A percentile compares a stretch with the other conserved stretches of the same genome.
Conservation (phyloP, 2,888 invertebrate genomes). For the Nebria salina region DNA sequence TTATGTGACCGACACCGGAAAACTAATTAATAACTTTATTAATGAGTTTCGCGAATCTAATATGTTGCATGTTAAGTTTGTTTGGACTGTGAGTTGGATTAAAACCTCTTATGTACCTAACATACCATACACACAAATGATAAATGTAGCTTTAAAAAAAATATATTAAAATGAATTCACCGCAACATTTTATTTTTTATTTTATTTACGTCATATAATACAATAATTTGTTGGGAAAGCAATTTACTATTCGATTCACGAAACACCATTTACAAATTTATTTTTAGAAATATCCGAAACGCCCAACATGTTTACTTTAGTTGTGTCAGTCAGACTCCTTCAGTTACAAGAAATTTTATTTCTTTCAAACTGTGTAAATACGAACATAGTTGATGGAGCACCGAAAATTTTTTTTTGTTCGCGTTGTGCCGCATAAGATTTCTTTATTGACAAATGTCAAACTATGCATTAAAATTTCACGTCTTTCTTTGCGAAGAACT, state of each 20-base stretch:
- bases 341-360: slow-evolving; percentile 37
- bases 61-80: slow-evolving; percentile 14
- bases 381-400: neutral
- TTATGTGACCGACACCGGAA: slow-evolving; percentile 24
- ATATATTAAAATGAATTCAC: too few species aligned
- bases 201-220: neutral
- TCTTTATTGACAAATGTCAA: slow-evolving; percentile 42
- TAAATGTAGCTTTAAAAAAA: too few species aligned
- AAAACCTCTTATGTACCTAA: neutral
- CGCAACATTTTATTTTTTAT: too few species aligned
- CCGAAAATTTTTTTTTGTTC: too few species aligned
- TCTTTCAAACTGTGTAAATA: slow-evolving; percentile 40
- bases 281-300: neutral
- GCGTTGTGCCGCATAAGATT: neutral
- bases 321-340: neutral
- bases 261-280: neutral
- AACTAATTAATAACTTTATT: slow-evolving; percentile 46
- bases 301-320: neutral
- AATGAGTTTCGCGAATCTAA: slow-evolving; percentile 32
- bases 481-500: slow-evolving; percentile 37
- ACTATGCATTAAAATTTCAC: slow-evolving; percentile 42
- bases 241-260: neutral
- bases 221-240: neutral
- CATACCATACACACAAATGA: too few species aligned
- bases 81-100: neutral